Evolutionary conservation across 2,888 invertebrate species (phyloP), one percentile per base, ranked within the genome.

Genomic region (Agrochola lychnidis): DNA sequence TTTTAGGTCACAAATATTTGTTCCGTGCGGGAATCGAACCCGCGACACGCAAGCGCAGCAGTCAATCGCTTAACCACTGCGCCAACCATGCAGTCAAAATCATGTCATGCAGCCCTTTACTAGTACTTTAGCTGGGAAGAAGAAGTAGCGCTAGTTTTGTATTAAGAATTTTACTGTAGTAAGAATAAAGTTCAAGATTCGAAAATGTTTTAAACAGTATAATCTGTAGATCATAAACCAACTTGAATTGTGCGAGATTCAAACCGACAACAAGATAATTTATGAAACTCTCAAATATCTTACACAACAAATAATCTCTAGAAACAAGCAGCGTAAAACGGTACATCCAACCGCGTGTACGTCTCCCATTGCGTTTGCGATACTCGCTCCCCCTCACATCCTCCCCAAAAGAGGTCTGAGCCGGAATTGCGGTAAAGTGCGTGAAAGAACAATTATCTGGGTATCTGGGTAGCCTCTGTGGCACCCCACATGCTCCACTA

Each of bases 371-470:
- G 53, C 62, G 69, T 82, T 74, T 56, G 71, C 62, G 36, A 53
- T 81, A 48, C 63, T 30, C 53, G 45, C 53, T 36, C 56, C 42
- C 59, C 56, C 61, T 57, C 59, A 72, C 63, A 67, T 72, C 70
- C 81, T 66, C 59, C 62, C 66, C 64, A 57, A 59, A 62, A 64
- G 79, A 79, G 81, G 72, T 75, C 71, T 76, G 74, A 59, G 25
- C 83, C 86, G 86, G 88, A 85, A 83, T 72, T 85, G 75, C 74
- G 83, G 76, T 40, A 62, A 70, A 78, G 63, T 79, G 80, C 80
- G 81, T 77, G 76, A 76, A 85, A 80, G 79, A 78, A 78, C 81
- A 86, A 85, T 87, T 86, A 86, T 78, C 63, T 64, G 73, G 67
- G 67, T 77, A 85, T 72, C 71, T 51, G 62, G 69, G 48, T 63